Base-by-base conservation (phyloP, 2,113 vertebrate species). In the Aleadryas rufinucha region DNA sequence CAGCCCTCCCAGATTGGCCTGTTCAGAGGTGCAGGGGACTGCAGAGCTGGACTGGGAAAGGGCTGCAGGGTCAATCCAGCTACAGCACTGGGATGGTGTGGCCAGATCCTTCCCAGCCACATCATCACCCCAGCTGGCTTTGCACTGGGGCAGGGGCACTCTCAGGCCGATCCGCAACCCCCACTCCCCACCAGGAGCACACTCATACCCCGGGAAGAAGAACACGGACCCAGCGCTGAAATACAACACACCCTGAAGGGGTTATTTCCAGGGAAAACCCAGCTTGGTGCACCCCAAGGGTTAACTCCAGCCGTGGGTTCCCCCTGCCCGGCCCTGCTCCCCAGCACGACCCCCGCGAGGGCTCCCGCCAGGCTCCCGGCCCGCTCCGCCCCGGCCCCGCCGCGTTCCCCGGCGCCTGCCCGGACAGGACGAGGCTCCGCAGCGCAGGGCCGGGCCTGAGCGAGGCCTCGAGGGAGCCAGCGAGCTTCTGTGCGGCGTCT, bases 401-500 rank as follows among this genome's bases (percentile, higher is more conserved):
- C 9, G 5, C 3, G 1, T 2, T 72, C 1, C 5, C 33, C 13
- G 3, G 49, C 7, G 49, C 66, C 65, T 69, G 94, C 83, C 89
- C 7, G 10, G 89, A 17, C 93, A 66, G 76, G 92, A 77, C 2
- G 50, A 17, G 83, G 83, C 86, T 90, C 35, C 0, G 85, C 84
- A 49, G 52, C 5, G 3, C 20, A 1, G 42, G 87, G 90, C 92
- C 5, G 5, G 66, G 75, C 66, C 65, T 28, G 42, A 93, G 84
- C 30, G 7, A 70, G 86, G 88, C 89, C 95, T 74, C 83, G 5
- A 92, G 92, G 94, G 92, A 96, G 66, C 31, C 70, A 13, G 56
- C 0, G 37, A 96, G 95, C 92, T 89, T 88, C 92, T 93, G 95
- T 93, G 90, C 68, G 7, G 93, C 6, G 61, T 66, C 66, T 50